phyloP scores from a whole-genome alignment of 2,888 invertebrate species.

The Pristionchus arcanus region DNA sequence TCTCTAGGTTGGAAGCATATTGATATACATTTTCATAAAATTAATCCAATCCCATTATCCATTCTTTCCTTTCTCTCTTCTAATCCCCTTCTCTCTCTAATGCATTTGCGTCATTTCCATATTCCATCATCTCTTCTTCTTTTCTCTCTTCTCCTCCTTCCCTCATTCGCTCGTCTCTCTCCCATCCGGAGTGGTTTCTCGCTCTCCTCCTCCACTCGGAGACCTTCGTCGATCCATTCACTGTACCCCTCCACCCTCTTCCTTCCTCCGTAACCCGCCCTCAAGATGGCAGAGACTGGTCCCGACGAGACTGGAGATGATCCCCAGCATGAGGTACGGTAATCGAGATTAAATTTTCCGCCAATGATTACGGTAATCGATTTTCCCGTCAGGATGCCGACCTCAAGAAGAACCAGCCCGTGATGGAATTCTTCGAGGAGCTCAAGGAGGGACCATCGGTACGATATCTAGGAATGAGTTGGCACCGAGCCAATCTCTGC shows the following conservation, averaged over 20 bases:
- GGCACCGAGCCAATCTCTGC: not conserved
- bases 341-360: not conserved
- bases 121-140: not conserved
- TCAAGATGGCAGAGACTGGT: not conserved
- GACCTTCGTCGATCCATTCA: not conserved
- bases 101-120: not conserved
- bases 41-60: not conserved
- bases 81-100: not conserved
- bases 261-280: not conserved
- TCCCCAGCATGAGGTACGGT: not conserved
- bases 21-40: too few species aligned
- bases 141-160: not conserved
- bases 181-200: not conserved
- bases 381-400: conserved; percentile 7
- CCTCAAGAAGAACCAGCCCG: conserved; percentile 29
- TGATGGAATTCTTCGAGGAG: conserved; percentile 23
- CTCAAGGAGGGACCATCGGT: conserved; percentile 46
- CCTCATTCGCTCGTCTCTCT: not conserved
- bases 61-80: not conserved
- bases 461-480: not conserved
- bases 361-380: not conserved
- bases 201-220: not conserved
- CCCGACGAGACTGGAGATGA: conserved; percentile 18
- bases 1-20: too few species aligned
- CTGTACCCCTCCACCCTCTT: not conserved